phyloP scores from a whole-genome alignment of 2,888 invertebrate genomes.

The Hylaea fasciaria region DNA sequence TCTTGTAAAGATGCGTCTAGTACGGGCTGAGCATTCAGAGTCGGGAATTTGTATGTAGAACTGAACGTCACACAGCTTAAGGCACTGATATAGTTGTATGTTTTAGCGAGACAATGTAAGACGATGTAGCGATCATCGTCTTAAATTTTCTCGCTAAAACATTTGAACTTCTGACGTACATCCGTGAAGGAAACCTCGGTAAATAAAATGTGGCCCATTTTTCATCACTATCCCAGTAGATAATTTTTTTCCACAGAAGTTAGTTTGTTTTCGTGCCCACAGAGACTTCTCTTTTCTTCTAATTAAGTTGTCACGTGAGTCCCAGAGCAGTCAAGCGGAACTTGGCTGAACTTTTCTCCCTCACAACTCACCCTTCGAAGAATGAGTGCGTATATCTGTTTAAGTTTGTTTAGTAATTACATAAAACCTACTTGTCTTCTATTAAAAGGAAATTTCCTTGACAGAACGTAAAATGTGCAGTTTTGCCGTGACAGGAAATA shows the following conservation, averaged over 20 bases:
- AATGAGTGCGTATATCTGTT: conserved; percentile 14
- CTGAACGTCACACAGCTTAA: too few relatives aligned
- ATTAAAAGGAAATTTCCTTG: too few relatives aligned
- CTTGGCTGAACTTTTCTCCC: conserved; percentile 24
- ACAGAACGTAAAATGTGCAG: too few relatives aligned
- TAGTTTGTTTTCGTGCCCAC: conserved; percentile 20
- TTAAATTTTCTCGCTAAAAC: too few relatives aligned
- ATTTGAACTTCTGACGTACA: too few relatives aligned
- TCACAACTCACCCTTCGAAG: conserved; percentile 18
- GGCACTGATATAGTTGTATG: too few relatives aligned
- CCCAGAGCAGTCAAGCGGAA: conserved; percentile 23
- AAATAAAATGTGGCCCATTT: neutral
- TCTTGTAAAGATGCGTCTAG: neutral
- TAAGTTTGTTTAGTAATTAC: conserved; percentile 19
- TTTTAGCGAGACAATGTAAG: too few relatives aligned
- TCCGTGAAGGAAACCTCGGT: too few relatives aligned
- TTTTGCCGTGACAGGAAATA: too few relatives aligned
- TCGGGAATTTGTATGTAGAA: too few relatives aligned
- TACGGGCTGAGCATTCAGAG: neutral
- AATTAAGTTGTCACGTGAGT: conserved; percentile 38
- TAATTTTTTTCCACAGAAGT: conserved; percentile 4
- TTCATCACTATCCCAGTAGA: conserved; percentile 6
- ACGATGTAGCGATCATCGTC: too few relatives aligned
- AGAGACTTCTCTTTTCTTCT: conserved; percentile 16
- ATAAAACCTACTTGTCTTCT: too few relatives aligned